Conservation (phyloP, 1,140 invertebrate genomes). For the Reticulitermes speratus region DNA sequence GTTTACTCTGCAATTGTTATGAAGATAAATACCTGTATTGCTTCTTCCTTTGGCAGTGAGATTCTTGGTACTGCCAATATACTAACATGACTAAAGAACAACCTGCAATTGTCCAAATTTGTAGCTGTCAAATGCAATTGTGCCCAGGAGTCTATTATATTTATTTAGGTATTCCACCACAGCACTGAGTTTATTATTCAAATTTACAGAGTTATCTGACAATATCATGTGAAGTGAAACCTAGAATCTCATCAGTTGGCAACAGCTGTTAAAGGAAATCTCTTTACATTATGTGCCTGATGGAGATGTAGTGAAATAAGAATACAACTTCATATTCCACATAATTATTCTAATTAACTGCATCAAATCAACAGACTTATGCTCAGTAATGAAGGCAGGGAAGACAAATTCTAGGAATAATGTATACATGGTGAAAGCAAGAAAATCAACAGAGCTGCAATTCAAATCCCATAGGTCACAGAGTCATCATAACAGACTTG, state of each 20-base stretch:
- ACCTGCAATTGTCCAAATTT: not conserved
- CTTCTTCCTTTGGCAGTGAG: not conserved
- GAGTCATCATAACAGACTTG: no score
- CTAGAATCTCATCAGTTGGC: not conserved
- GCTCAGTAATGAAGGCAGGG: not conserved
- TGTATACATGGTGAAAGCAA: not conserved
- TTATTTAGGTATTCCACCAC: no score
- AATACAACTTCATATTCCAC: not conserved
- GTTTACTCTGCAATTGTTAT: not conserved
- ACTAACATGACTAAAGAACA: not conserved
- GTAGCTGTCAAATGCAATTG: not conserved
- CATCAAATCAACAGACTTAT: not conserved
- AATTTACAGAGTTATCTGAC: not conserved
- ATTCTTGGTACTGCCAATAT: not conserved
- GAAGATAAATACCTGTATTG: not conserved
- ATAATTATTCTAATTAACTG: not conserved
- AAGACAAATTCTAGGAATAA: not conserved
- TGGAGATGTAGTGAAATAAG: no score
- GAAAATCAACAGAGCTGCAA: not conserved
- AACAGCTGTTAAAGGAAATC: not conserved
- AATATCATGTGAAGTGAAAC: not conserved
- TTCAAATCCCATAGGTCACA: not conserved
- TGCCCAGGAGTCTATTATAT: not conserved
- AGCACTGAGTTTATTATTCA: no score
- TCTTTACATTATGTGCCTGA: not conserved